phyloP scores from a whole-genome alignment of 1,140 invertebrate genomes.

The Babylonia areolata region DNA sequence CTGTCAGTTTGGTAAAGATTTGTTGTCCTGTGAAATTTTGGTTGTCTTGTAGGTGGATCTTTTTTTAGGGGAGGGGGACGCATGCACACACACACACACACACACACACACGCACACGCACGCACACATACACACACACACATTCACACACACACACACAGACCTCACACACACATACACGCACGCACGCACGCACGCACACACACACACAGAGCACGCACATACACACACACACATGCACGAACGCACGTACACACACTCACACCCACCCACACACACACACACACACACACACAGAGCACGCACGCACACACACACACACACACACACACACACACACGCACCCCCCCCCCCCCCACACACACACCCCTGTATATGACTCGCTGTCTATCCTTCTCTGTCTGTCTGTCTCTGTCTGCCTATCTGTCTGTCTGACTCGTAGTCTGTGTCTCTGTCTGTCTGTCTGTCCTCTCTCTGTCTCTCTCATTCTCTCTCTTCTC shows the following conservation, averaged over 20 bases:
- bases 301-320: not conserved
- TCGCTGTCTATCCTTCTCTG: too few relatives aligned
- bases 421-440: too few relatives aligned
- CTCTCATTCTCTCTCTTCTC: too few relatives aligned
- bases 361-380: not conserved
- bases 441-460: too few relatives aligned
- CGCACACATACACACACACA: constrained; percentile 1
- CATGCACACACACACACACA: not conserved
- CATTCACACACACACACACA: not conserved
- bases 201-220: not conserved
- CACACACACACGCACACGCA: constrained; percentile 2
- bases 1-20: too few relatives aligned
- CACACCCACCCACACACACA: not conserved
- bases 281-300: not conserved
- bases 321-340: not conserved
- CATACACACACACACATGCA: not conserved
- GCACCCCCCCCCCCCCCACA: not conserved
- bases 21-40: too few relatives aligned
- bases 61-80: not conserved
- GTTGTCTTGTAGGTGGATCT: too few relatives aligned
- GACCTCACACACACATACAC: not conserved
- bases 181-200: not conserved
- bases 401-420: too few relatives aligned
- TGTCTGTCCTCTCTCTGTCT: too few relatives aligned
- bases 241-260: not conserved